Percentiles rank a stretch among this genome's conserved stretches.
These are phyloP conservation scores for Neodontobutis hainanensis DNA, from an alignment of 2,113 vertebrate species.

Conservation along the genomic window DNA sequence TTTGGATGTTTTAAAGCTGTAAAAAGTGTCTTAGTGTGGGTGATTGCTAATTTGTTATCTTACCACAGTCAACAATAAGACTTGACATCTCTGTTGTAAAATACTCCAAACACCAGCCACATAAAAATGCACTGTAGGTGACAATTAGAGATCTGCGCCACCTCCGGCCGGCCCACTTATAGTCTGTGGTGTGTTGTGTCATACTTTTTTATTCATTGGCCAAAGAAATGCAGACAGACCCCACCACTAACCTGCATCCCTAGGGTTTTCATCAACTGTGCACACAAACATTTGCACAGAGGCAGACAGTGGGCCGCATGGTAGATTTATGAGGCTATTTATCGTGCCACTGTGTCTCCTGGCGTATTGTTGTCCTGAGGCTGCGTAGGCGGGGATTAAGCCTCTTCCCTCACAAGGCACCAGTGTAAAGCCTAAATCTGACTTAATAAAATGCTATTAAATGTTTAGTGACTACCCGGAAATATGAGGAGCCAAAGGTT, in stretches of 20 bases:
- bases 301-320: slow-evolving; percentile 4
- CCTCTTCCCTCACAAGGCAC: slow-evolving; percentile 32
- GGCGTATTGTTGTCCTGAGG: slow-evolving; percentile 51
- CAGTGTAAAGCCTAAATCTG: slow-evolving; percentile 5
- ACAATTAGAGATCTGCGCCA: slow-evolving; percentile 23
- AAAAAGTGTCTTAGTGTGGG: too few relatives aligned
- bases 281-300: not conserved
- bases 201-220: slow-evolving; percentile 33
- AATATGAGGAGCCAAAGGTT: not conserved
- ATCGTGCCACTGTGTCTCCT: slow-evolving; percentile 38
- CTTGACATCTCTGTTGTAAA: not conserved
- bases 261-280: slow-evolving; percentile 25
- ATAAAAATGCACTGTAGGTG: slow-evolving; percentile 1
- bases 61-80: not conserved
- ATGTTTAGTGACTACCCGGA: slow-evolving; percentile 13
- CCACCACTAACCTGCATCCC: slow-evolving; percentile 36
- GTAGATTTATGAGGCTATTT: slow-evolving; percentile 59
- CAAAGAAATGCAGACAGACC: slow-evolving; percentile 65
- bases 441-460: slow-evolving; percentile 33
- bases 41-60: not conserved
- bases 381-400: slow-evolving; percentile 44
- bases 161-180: slow-evolving; percentile 15
- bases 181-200: slow-evolving; percentile 25
- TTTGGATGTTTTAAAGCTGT: too few relatives aligned
- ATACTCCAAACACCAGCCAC: not conserved